Evolutionary conservation across 1,140 invertebrate species (phyloP), one percentile per base, ranked within the genome.

Genomic region (Drosophila arawakana): DNA sequence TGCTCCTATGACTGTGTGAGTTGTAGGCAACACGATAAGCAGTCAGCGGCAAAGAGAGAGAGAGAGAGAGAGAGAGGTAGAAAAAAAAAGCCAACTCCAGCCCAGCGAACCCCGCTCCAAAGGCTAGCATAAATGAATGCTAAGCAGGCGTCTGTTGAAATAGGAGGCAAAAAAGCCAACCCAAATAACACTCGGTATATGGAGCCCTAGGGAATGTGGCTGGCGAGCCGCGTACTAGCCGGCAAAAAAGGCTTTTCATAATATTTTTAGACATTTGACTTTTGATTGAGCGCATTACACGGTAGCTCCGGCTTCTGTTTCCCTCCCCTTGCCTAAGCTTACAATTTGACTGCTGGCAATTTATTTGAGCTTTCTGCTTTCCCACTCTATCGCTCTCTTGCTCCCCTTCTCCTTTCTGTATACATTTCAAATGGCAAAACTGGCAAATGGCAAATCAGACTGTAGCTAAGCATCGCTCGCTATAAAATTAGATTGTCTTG

Each of bases 261-360:
- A 88, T 88, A 88, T 88, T 88, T 88, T 88, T 88, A 84, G 84
- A 88, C 84, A 88, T 88, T 88, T 88, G 84, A 88, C 84, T 88
- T 88, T 88, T 88, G 84, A 88, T 88, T 88, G 84, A 88, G 84
- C 84, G 84, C 84, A 88, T 88, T 88, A 88, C 80, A 89, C 84
- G 84, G 57, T 59, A 21, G 54, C 58, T 47, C 8, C 57, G n/a
- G 11, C 25, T 25, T 13, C 37, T 18, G 0, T 7, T 13, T 10
- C 34, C 9, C 11, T 11, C 8, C 7, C 63, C 7, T 10, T 69
- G 46, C 18, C 30, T 44, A 11, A 78, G 81, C 83, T 82, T 85
- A 82, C 81, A 81, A 82, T 85, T 79, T 77, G 77, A 79, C 83
- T 83, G 80, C 65, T 49, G 61, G 73, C 83, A 88, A 88, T 88